Evolutionary conservation across 2,888 invertebrate species (phyloP).

Genomic region (Drosophila neotestacea): DNA sequence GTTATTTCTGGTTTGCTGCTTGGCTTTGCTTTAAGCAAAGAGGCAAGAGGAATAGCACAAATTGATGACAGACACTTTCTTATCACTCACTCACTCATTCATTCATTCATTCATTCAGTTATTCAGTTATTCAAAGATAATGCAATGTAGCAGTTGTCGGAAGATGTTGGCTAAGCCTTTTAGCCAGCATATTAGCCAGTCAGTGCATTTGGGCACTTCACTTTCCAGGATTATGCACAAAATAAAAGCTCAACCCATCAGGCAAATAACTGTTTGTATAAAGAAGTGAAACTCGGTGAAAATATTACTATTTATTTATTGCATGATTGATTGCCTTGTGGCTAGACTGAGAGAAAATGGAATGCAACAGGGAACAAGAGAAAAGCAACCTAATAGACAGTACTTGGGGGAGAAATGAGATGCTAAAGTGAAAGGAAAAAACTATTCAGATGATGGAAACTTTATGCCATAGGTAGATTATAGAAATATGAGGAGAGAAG

Average conservation of each 20-base stretch:
- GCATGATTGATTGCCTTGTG: conserved; percentile 33
- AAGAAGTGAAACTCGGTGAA: conserved; percentile 15
- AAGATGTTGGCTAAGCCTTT: conserved; percentile 41
- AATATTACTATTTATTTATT: conserved; percentile 5
- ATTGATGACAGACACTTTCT: conserved; percentile 66
- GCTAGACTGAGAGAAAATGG: neutral
- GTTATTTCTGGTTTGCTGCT: conserved; percentile 29
- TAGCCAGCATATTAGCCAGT: conserved; percentile 48
- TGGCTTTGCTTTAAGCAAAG: conserved; percentile 44
- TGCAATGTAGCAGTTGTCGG: conserved; percentile 32
- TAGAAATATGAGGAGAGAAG: too few species aligned
- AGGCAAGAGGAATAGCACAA: conserved; percentile 63
- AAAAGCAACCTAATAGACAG: too few species aligned
- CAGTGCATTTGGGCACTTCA: conserved; percentile 33
- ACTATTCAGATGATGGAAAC: neutral
- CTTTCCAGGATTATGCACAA: conserved; percentile 21
- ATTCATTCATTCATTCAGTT: conserved; percentile 13
- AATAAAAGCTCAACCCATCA: conserved; percentile 1
- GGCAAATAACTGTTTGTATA: conserved; percentile 4
- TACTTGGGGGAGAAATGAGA: neutral
- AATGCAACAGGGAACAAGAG: too few species aligned
- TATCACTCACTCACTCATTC: conserved; percentile 19
- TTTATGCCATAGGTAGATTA: too few species aligned
- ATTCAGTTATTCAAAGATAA: conserved; percentile 17
- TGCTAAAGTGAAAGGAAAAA: neutral